Evolutionary conservation across 2,797 vertebrate genomes (phyloP), one percentile per base, ranked within the genome.

Genomic region (Smutsia gigantea): DNA sequence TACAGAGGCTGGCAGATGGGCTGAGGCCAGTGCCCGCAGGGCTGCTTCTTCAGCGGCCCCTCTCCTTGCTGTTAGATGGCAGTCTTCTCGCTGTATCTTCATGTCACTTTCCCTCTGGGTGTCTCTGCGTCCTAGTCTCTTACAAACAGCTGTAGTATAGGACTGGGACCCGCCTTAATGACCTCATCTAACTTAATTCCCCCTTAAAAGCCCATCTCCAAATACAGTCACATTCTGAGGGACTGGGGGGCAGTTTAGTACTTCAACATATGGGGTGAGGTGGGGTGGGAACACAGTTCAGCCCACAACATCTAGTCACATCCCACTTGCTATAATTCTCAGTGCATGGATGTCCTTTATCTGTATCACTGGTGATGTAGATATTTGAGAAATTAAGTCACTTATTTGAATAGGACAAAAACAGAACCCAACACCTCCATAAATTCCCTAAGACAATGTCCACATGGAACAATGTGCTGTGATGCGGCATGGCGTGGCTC

Each of bases 401-500:
- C 17, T 74, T 1, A 71, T 85, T 74, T 69, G 12, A 78, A 2
- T 74, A 87, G 68, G 74, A 95, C 27, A 21, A 86, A 96, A 97
- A 75, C 1, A 46, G 1, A 14, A 27, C 11, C 83, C 12, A 74
- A 0, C 46, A 7, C 69, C 51, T 87, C 15, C 69, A 29, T 17
- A 86, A 89, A 39, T 25, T 0, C 63, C 17, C 31, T 66, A 18
- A 2, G 17, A 81, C 17, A 71, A 68, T 17, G 11, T 0, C 7
- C 63, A 23, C 8, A 19, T 51, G 86, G 7, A 46, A 55, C 21
- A 93, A 29, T 94, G 89, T 85, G 0, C 31, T 49, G 74, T 27
- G 23, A 13, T 7, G 66, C 82, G 2, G 8, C 14, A 18, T 27
- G 2, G 17, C 18, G 2, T 0, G 0, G 19, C 34, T 61, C 37